phyloP scores from a whole-genome alignment of 1,140 invertebrate genomes.

The Drosophila athabasca region DNA sequence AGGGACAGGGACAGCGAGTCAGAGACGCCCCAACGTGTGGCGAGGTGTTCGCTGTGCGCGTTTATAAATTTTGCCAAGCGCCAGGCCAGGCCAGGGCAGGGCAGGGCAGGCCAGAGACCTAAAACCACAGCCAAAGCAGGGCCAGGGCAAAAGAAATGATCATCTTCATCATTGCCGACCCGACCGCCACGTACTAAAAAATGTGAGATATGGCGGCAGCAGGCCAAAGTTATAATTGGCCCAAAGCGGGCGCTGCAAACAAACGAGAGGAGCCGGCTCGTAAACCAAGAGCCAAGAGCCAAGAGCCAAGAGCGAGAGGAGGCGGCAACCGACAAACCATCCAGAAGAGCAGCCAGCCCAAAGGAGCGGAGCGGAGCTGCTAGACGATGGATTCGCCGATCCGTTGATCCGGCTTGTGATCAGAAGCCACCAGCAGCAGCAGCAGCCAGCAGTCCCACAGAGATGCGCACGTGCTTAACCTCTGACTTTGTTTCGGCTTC shows the following conservation, averaged over 20 bases:
- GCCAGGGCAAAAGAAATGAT: slow-evolving; percentile 64
- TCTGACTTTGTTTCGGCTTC: slow-evolving; percentile 73
- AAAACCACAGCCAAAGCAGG: too few species aligned
- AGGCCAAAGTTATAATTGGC: slow-evolving; percentile 82
- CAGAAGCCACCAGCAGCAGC: slow-evolving; percentile 27
- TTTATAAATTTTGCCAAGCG: slow-evolving; percentile 80
- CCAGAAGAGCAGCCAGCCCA: slow-evolving; percentile 6
- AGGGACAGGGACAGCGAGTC: slow-evolving; percentile 10
- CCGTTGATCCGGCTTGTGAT: slow-evolving; percentile 45
- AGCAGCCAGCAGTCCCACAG: slow-evolving; percentile 16
- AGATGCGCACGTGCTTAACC: slow-evolving; percentile 79
- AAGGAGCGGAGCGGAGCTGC: slow-evolving; percentile 18
- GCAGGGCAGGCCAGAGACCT: not conserved
- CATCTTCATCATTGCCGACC: slow-evolving; percentile 74
- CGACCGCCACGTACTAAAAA: slow-evolving; percentile 66
- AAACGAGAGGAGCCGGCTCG: slow-evolving; percentile 71
- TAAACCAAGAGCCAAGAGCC: slow-evolving; percentile 46
- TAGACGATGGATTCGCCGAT: slow-evolving; percentile 13
- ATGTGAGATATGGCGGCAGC: slow-evolving; percentile 81
- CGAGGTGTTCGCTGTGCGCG: slow-evolving; percentile 77
- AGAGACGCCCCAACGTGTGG: slow-evolving; percentile 77
- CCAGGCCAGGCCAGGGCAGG: slow-evolving; percentile 44
- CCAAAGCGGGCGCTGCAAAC: slow-evolving; percentile 72
- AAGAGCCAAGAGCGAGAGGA: slow-evolving; percentile 23
- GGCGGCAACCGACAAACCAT: slow-evolving; percentile 35